Evolutionary conservation across 2,797 vertebrate species (phyloP), one percentile per base, ranked within the genome.

Genomic region (Philypnodon macrostomus): DNA sequence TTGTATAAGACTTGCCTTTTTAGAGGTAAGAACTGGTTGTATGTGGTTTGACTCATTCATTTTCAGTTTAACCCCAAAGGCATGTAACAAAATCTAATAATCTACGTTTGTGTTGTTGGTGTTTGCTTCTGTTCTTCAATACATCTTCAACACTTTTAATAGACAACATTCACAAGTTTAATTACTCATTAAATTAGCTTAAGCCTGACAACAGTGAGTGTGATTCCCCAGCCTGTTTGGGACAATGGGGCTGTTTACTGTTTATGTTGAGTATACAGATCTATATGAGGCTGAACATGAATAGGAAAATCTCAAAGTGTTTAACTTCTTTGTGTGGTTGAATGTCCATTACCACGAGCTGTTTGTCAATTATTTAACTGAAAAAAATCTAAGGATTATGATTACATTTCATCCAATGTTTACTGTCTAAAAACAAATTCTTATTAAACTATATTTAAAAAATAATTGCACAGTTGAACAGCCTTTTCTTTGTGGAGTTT

Each of bases 101-200:
- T n/a, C n/a, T n/a, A n/a, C n/a, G n/a, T n/a, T n/a, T n/a, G n/a
- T n/a, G n/a, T n/a, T n/a, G n/a, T n/a, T n/a, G n/a, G n/a, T n/a
- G n/a, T n/a, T n/a, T n/a, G 5, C 4, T 5, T 64, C 45, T 65
- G 63, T 63, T 62, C 36, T 31, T 24, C 18, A 4, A 0, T 17
- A 23, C 13, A n/a, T 37, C n/a, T n/a, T n/a, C n/a, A n/a, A n/a
- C n/a, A 58, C 29, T 9, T 16, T 42, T 29, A 29, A 35, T 41
- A 47, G 23, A 11, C 21, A 30, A 21, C 39, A 33, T 66, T 75
- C 62, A 10, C 34, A 26, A 40, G 16, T 70, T 65, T 63, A 74
- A 83, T 35, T 38, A 63, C 64, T 48, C 36, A 10, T 79, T 63
- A 58, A 26, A 58, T 80, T 64, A 40, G 60, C 47, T 44, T 36